Evolutionary conservation across 2,888 invertebrate genomes (phyloP).

Genomic region (Cerceris ruficornis): DNA sequence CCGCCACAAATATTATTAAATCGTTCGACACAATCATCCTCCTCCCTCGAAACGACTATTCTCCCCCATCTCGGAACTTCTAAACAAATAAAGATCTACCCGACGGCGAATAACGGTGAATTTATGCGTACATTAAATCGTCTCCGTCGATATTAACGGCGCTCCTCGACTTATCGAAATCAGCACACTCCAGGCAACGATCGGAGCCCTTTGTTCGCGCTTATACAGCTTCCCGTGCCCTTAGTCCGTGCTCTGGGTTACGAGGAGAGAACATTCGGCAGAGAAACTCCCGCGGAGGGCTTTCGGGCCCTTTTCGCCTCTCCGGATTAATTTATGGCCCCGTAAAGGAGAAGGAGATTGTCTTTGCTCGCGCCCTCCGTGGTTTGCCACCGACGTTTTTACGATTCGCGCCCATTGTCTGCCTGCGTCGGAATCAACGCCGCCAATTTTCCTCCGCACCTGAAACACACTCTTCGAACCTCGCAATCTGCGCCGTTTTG

Average conservation of each 20-base stretch:
- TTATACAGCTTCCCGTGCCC: slow-evolving; percentile 40
- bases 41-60: too few species aligned
- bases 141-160: slow-evolving; percentile 21
- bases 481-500: slow-evolving; percentile 21
- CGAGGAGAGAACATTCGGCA: slow-evolving; percentile 67
- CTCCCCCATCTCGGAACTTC: too few species aligned
- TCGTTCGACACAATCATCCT: too few species aligned
- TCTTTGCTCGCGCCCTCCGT: slow-evolving; percentile 67
- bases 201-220: slow-evolving; percentile 61
- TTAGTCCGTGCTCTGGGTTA: slow-evolving; percentile 43
- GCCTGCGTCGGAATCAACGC: slow-evolving; percentile 40
- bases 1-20: too few species aligned
- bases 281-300: slow-evolving; percentile 17
- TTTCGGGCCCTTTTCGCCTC: slow-evolving; percentile 35
- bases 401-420: slow-evolving; percentile 71
- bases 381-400: slow-evolving; percentile 76
- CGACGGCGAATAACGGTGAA: slow-evolving; percentile 29
- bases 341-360: slow-evolving; percentile 74
- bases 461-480: slow-evolving; percentile 22
- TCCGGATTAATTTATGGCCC: slow-evolving; percentile 74
- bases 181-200: slow-evolving; percentile 46
- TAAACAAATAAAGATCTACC: background rate
- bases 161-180: slow-evolving; percentile 47
- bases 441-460: slow-evolving; percentile 61
- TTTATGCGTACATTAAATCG: slow-evolving; percentile 46